A percentile compares a stretch with the other conserved stretches of the same genome.
phyloP scores from a whole-genome alignment of 1,140 invertebrate genomes.

The Anthonomus grandis region DNA sequence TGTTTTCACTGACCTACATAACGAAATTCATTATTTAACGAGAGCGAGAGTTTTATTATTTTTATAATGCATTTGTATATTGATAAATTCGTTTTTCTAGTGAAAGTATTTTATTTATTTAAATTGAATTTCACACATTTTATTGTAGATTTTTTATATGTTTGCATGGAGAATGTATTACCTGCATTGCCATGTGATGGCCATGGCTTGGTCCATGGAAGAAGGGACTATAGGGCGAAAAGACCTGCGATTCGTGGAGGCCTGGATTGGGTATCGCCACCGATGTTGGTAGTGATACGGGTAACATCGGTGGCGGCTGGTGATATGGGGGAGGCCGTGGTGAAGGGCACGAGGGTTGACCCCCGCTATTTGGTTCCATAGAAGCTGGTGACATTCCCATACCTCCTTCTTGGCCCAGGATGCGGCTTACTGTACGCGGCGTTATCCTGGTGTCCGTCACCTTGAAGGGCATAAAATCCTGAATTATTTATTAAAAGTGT shows the following conservation, averaged over 20 bases:
- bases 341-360: conserved; percentile 47
- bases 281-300: conserved; percentile 83
- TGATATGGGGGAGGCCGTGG: conserved; percentile 73
- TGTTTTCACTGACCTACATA: background rate
- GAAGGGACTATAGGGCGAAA: conserved; percentile 86
- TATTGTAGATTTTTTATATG: background rate
- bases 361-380: conserved; percentile 48
- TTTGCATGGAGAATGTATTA: conserved; percentile 18
- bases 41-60: conserved; percentile 1
- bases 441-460: conserved; percentile 94
- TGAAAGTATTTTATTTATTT: too few species aligned
- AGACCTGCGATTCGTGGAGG: conserved; percentile 91
- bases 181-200: conserved; percentile 53
- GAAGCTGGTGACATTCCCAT: conserved; percentile 60
- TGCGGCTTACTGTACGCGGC: conserved; percentile 82
- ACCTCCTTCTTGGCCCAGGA: conserved; percentile 70
- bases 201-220: conserved; percentile 60
- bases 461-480: conserved; percentile 29
- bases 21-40: background rate
- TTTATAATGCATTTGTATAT: background rate
- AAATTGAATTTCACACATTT: too few species aligned
- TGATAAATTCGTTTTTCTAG: background rate
- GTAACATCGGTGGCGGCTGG: conserved; percentile 75
- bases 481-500: conserved; percentile 21
- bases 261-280: conserved; percentile 96